Evolutionary conservation across 2,113 vertebrate genomes (phyloP).

Genomic region (Orthonyx spaldingii): DNA sequence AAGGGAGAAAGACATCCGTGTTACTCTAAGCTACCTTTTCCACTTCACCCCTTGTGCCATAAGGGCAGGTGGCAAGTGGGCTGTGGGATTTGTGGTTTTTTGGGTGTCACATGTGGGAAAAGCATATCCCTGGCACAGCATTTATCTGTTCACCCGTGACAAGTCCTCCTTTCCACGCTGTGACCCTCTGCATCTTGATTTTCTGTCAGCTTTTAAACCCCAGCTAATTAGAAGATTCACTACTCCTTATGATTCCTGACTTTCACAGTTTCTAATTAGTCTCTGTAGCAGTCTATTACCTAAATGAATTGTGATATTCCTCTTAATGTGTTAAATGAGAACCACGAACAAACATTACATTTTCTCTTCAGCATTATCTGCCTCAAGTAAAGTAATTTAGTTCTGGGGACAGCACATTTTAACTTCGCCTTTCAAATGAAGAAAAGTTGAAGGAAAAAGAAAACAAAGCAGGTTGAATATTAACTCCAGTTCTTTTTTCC

Average conservation of each 20-base stretch:
- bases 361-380: background rate
- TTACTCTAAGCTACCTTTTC: background rate
- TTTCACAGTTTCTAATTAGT: slow-evolving; percentile 19
- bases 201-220: slow-evolving; percentile 8
- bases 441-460: background rate
- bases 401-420: background rate
- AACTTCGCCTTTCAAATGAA: background rate
- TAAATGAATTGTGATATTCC: background rate
- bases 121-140: background rate
- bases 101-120: background rate
- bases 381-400: background rate
- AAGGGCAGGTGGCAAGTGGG: background rate
- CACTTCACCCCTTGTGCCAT: background rate
- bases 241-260: background rate
- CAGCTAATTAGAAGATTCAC: slow-evolving; percentile 9
- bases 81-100: background rate
- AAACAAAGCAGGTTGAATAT: background rate
- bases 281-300: background rate
- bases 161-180: background rate
- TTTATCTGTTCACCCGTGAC: background rate
- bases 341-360: background rate
- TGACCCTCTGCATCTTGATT: slow-evolving; percentile 6
- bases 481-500: background rate
- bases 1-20: background rate
- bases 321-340: background rate